Evolutionary conservation across 2,888 invertebrate genomes (phyloP).

Genomic region (Alloplasta piceator): DNA sequence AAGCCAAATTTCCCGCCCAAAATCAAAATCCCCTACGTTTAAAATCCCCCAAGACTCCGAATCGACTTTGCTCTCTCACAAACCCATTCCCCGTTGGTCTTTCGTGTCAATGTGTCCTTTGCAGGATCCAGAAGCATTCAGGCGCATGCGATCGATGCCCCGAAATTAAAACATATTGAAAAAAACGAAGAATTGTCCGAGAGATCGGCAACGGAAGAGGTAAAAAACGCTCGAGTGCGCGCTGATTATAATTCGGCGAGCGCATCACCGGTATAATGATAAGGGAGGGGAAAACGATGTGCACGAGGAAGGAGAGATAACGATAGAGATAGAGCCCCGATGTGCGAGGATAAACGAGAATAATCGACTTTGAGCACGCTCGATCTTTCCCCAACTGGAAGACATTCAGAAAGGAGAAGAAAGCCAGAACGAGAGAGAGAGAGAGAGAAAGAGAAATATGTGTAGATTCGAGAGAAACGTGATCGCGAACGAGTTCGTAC

Average conservation of each 20-base stretch:
- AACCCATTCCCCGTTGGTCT: not conserved
- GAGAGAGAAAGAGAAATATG: not conserved
- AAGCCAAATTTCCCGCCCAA: no score
- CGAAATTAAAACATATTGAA: not conserved
- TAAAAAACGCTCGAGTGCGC: constrained; percentile 2
- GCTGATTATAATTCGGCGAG: constrained; percentile 51
- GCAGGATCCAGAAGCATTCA: not conserved
- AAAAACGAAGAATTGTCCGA: constrained; percentile 2
- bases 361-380: constrained; percentile 58
- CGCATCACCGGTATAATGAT: constrained; percentile 52
- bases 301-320: not conserved
- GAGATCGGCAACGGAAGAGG: not conserved
- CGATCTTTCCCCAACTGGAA: constrained; percentile 37
- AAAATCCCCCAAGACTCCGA: no score
- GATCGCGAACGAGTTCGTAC: constrained; percentile 39
- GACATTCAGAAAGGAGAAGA: not conserved
- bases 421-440: not conserved
- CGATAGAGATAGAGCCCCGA: not conserved
- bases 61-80: not conserved
- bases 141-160: not conserved
- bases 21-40: no score
- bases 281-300: constrained; percentile 42
- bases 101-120: constrained; percentile 15
- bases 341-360: constrained; percentile 41
- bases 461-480: constrained; percentile 7